These are phyloP conservation scores for Bolinopsis microptera DNA, from an alignment of 37 sponge, comb jelly and placozoan species.

Conservation along the genomic window DNA sequence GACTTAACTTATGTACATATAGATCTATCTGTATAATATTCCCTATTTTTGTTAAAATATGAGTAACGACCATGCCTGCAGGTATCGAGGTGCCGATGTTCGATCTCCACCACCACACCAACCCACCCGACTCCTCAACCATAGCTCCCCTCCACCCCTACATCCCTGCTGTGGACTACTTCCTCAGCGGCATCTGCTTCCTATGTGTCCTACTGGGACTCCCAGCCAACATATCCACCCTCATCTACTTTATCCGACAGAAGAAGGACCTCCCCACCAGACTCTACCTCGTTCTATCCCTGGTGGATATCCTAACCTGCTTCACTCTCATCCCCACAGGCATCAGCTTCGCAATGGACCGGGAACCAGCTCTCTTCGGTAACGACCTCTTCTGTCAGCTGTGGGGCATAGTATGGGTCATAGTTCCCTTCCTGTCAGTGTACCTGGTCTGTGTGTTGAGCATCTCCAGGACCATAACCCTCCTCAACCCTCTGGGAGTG, in stretches of 20 bases:
- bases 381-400: background rate
- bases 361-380: background rate
- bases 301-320: background rate
- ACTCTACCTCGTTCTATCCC: background rate
- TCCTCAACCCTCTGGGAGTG: background rate
- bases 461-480: background rate
- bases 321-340: slow-evolving; percentile 19
- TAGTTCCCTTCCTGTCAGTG: slow-evolving; percentile 14
- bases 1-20: too few relatives aligned
- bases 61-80: too few relatives aligned
- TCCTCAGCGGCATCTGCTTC: background rate
- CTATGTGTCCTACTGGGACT: background rate
- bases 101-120: background rate
- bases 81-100: too few relatives aligned
- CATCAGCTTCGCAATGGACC: background rate
- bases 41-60: too few relatives aligned
- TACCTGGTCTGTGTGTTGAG: slow-evolving; percentile 30
- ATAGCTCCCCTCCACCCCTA: background rate
- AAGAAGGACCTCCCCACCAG: background rate
- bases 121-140: background rate
- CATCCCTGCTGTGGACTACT: slow-evolving; percentile 17
- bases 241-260: background rate
- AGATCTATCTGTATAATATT: too few relatives aligned
- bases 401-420: slow-evolving; percentile 20
- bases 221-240: background rate